Base-by-base conservation (phyloP, 2,888 invertebrate genomes). In the Sinhomidia bicolor region DNA sequence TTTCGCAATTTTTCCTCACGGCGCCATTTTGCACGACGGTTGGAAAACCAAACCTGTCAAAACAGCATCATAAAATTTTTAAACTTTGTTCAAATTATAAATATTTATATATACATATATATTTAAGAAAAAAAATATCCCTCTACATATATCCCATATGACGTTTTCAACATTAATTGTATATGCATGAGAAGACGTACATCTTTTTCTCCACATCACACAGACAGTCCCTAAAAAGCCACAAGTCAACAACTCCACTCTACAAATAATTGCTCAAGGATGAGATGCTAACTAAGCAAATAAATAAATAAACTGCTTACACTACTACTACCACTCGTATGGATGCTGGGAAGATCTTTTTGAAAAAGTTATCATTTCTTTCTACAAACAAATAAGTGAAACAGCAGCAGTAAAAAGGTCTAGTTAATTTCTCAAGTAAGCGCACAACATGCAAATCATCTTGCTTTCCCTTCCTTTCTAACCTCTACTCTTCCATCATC, bases 1-100 rank as follows among this genome's bases (percentile, higher is more conserved):
- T 97, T 99, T 82, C 99, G 96, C 89, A 99, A 95, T 94, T 99
- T 99, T 94, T 99, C 99, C 94, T 99, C 99, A 20, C 99, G 95
- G 81, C 99, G 96, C 99, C 99, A 99, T 95, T 99, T 99, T 92
- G 99, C 99, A 78, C 99, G 95, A 84, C 99, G 96, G 94, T 99
- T 99, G 91, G 99, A 99, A 94, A 99, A 99, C 99, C 99, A 99
- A 78, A 99, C 99, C 99, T 88, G 80, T 17, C 36, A 65, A 85
- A 78, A 85, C 54, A 65, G 79, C 10, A 68, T 10, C 17, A 51
- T 2, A 47, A 47, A 47, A 47, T 29, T 82, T 68, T 14, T 14
- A 14, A 83, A 51, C 47, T 36, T 47, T 23, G 36, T 12, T 41
- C 20, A 60, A 32, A 14, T 57, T 57, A 23, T 36, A 79, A 36